A percentile compares a stretch with the other conserved stretches of the same genome.
Evolutionary conservation across 2,888 invertebrate genomes (phyloP).

Genomic region (Andrena hattorfiana): DNA sequence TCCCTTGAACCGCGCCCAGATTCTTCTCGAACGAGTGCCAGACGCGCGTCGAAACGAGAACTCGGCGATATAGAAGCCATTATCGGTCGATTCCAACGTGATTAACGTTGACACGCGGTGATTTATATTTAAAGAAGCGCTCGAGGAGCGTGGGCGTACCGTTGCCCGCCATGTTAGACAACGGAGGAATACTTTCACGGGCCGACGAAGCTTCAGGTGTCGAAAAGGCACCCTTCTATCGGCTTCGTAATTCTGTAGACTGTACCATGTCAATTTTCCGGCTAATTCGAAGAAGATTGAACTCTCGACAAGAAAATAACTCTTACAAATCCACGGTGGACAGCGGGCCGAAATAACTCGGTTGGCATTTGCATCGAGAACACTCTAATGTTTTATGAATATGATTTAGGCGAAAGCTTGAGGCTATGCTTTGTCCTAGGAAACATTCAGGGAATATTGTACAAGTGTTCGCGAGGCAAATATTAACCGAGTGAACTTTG

Average conservation of each 20-base stretch:
- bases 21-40: slow-evolving; percentile 20
- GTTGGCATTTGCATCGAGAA: too few relatives aligned
- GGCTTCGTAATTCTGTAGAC: neutral
- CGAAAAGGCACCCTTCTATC: neutral
- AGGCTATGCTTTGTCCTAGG: too few relatives aligned
- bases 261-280: too few relatives aligned
- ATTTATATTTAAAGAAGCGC: slow-evolving; percentile 13
- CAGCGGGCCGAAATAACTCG: too few relatives aligned
- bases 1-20: slow-evolving; percentile 43
- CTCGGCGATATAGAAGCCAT: slow-evolving; percentile 1
- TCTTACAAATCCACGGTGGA: too few relatives aligned
- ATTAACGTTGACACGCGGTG: neutral
- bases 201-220: neutral
- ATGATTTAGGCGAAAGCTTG: too few relatives aligned
- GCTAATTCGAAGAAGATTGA: too few relatives aligned
- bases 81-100: slow-evolving; percentile 11
- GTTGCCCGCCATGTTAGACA: neutral
- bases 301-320: too few relatives aligned
- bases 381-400: too few relatives aligned
- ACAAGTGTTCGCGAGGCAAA: too few relatives aligned
- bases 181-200: neutral
- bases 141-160: neutral
- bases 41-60: slow-evolving; percentile 14
- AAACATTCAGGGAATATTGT: too few relatives aligned
- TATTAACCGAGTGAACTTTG: too few relatives aligned